These are phyloP conservation scores for Lampropteryx suffumata DNA, from an alignment of 2,888 invertebrate species.

Conservation along the genomic window DNA sequence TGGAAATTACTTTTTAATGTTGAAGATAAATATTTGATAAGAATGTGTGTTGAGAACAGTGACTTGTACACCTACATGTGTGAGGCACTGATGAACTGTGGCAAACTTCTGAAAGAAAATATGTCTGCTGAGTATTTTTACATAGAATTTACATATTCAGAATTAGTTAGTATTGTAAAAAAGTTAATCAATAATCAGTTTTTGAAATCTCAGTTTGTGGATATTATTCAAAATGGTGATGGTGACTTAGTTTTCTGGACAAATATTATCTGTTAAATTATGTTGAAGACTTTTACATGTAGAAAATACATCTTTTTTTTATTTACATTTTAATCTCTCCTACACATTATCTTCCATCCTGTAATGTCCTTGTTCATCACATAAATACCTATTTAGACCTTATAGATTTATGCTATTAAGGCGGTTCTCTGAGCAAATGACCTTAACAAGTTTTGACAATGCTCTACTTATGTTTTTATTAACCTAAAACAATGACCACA, in stretches of 20 bases:
- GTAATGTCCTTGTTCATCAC: neutral
- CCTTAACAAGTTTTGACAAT: no score
- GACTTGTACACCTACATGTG: constrained; percentile 55
- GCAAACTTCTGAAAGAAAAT: constrained; percentile 59
- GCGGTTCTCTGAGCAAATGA: no score
- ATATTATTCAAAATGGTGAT: constrained; percentile 69
- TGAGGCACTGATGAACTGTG: constrained; percentile 65
- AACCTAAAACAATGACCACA: no score
- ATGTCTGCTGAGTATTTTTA: constrained; percentile 69
- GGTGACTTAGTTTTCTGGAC: constrained; percentile 68
- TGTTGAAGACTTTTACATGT: neutral
- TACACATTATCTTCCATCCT: neutral
- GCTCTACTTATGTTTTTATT: no score
- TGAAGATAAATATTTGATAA: constrained; percentile 49
- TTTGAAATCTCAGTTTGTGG: constrained; percentile 66
- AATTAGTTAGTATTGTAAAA: constrained; percentile 68
- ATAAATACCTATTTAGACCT: no score
- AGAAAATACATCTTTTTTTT: no score
- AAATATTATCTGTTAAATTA: constrained; percentile 43
- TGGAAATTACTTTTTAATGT: constrained; percentile 60
- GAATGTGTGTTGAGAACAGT: constrained; percentile 57
- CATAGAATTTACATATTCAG: constrained; percentile 75
- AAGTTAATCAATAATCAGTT: constrained; percentile 61
- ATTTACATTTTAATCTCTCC: no score
- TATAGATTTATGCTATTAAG: no score